Evolutionary conservation across 2,113 vertebrate genomes (phyloP), one percentile per base, ranked within the genome.

Genomic region (Xenotilapia longispinis): DNA sequence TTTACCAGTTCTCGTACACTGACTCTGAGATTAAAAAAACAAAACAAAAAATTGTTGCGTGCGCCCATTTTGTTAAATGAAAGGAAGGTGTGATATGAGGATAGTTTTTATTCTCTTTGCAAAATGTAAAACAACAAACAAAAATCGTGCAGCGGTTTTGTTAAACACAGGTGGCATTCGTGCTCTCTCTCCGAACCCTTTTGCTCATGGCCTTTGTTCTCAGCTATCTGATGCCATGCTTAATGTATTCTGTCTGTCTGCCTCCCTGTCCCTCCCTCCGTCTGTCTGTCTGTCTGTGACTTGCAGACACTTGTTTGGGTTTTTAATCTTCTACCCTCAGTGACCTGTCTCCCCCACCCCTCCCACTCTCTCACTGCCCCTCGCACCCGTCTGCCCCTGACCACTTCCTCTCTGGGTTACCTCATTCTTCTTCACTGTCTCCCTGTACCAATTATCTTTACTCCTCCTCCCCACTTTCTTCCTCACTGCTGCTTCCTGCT

Each of bases 211-310:
- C 15, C 84, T 89, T 83, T 88, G 84, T 88, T 79, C 38, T 91
- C 23, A 10, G 28, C 14, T 68, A 2, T 28, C 55, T 45, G 86
- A 63, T 63, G 83, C 38, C 86, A 60, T 13, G 14, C 17, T 90
- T 91, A 87, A 87, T 94, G 91, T 91, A 89, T 91, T 92, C 91
- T 92, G 92, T 93, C 89, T 89, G 86, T 82, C 83, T 87, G 85
- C 54, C 65, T 83, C 81, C 26, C 45, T 78, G 73, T 49, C 73
- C 26, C 45, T n/a, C 73, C 73, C 45, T n/a, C 73, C 73, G 26
- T 78, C 73, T 49, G 73, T 93, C 91, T 89, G 28, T 93, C 91
- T 23, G 87, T 65, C 58, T 87, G 84, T 90, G 84, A 80, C 70
- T 75, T n/a, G n/a, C 40, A 87, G 91, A 95, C 87, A 90, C 79